phyloP scores from a whole-genome alignment of 2,113 vertebrate genomes.

The Pterocles gutturalis region DNA sequence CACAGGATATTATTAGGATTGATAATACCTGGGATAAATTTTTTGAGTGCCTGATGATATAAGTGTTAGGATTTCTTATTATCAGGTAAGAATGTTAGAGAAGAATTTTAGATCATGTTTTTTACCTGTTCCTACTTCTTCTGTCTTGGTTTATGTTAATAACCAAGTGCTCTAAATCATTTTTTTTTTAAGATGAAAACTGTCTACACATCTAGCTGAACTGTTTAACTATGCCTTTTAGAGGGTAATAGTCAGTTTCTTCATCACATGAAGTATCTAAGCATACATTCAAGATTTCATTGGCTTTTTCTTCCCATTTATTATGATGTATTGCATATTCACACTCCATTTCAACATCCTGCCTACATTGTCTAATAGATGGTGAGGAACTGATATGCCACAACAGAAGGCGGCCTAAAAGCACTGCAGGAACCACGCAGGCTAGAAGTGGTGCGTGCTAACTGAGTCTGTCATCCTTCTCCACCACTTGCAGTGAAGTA shows the following conservation, averaged over 20 bases:
- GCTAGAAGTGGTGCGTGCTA: fast-evolving
- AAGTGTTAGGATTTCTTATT: background rate
- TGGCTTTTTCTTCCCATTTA: background rate
- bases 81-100: background rate
- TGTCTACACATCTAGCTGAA: background rate
- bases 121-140: background rate
- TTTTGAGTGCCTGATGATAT: background rate
- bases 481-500: background rate
- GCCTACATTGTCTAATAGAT: background rate
- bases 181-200: background rate
- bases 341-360: background rate
- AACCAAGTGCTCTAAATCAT: background rate
- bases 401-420: background rate
- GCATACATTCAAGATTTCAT: background rate
- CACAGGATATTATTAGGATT: background rate
- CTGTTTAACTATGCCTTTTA: background rate
- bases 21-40: background rate
- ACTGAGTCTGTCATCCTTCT: background rate
- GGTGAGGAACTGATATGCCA: background rate
- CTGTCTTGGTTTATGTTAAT: background rate
- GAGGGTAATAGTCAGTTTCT: background rate
- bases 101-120: background rate
- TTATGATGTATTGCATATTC: background rate
- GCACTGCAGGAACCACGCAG: background rate
- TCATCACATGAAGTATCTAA: background rate